A percentile compares a stretch with the other conserved stretches of the same genome.
Conservation (phyloP, 2,888 invertebrate species). For the Drosophila ustulata region DNA sequence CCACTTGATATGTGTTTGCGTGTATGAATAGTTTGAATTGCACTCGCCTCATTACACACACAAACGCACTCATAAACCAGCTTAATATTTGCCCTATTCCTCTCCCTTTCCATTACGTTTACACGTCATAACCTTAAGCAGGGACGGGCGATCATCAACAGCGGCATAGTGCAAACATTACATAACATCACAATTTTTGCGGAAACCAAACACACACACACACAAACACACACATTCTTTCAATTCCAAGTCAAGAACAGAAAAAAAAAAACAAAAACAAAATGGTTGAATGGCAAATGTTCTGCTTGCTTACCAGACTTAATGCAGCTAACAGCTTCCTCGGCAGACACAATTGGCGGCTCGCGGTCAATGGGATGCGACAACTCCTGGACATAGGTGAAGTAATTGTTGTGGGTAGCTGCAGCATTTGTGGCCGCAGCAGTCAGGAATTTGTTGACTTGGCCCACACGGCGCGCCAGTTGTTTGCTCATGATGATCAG, state of each 20-base stretch:
- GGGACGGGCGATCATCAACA: constrained; percentile 15
- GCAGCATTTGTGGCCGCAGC: constrained; percentile 51
- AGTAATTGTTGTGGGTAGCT: constrained; percentile 86
- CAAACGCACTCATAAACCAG: background rate
- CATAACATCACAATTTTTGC: constrained; percentile 56
- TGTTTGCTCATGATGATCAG: constrained; percentile 68
- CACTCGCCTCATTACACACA: constrained; percentile 8
- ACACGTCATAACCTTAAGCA: constrained; percentile 23
- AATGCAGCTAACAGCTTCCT: constrained; percentile 91
- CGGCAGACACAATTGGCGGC: constrained; percentile 90
- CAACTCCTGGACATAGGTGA: constrained; percentile 92
- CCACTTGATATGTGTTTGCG: constrained; percentile 26
- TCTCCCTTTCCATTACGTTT: background rate
- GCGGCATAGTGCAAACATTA: constrained; percentile 37
- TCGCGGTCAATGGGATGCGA: constrained; percentile 91
- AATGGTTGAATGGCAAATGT: background rate
- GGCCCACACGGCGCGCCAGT: constrained; percentile 52
- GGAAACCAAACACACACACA: background rate
- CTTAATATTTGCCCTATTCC: constrained; percentile 39
- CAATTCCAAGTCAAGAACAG: background rate
- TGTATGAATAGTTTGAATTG: constrained; percentile 49
- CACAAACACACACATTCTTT: background rate
- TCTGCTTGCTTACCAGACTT: constrained; percentile 91
- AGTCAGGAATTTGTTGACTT: constrained; percentile 50
- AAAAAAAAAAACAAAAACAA: too few species aligned